These are phyloP conservation scores for Fulmarus glacialis DNA, from an alignment of 2,113 vertebrate genomes.

Conservation along the genomic window DNA sequence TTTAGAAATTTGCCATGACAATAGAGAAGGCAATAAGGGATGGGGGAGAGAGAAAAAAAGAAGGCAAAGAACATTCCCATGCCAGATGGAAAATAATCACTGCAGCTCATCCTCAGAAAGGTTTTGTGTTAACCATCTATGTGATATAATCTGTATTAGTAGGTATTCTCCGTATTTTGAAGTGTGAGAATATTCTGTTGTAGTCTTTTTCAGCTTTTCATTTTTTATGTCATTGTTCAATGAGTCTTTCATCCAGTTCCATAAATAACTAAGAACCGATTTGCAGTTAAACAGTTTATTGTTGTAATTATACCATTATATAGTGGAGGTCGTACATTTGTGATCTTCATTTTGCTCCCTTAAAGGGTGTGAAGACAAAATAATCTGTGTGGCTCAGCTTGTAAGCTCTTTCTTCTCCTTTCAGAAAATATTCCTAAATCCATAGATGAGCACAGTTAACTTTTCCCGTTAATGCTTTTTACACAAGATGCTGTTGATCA, in stretches of 20 bases:
- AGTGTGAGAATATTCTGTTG: not conserved
- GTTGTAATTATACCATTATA: not conserved
- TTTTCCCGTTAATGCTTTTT: not conserved
- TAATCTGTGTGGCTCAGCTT: not conserved
- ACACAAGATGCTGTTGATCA: not conserved
- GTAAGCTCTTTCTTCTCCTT: not conserved
- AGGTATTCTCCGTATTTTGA: not conserved
- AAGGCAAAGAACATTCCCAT: not conserved
- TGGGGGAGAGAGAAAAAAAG: not conserved
- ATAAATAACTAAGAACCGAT: not conserved
- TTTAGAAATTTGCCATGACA: constrained; percentile 46
- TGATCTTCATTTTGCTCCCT: not conserved
- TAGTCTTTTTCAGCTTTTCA: not conserved
- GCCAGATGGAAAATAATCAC: not conserved
- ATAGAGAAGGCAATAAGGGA: not conserved
- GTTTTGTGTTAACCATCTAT: not conserved
- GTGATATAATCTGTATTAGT: not conserved
- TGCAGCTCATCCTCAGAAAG: not conserved
- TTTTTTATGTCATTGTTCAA: not conserved
- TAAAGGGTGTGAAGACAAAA: not conserved
- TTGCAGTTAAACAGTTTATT: not conserved
- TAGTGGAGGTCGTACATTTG: not conserved
- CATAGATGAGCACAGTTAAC: not conserved
- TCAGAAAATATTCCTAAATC: not conserved
- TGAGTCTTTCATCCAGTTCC: not conserved